Evolutionary conservation across 2,113 vertebrate genomes (phyloP).

Genomic region (Catharus bicknelli): DNA sequence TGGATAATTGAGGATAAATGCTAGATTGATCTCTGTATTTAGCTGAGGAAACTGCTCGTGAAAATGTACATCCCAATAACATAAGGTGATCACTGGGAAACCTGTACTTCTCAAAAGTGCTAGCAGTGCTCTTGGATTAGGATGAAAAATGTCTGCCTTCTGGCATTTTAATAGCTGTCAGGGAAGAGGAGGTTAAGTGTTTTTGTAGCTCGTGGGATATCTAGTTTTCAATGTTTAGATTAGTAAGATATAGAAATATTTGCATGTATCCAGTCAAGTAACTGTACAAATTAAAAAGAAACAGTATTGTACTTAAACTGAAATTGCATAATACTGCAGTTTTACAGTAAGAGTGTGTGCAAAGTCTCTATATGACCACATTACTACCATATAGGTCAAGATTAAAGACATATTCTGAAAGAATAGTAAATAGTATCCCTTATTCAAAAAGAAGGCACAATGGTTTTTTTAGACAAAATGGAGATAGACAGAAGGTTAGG

Average conservation of each 20-base stretch:
- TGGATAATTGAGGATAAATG: neutral
- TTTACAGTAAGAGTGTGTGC: neutral
- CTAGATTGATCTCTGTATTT: neutral
- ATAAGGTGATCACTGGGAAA: neutral
- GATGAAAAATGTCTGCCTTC: neutral
- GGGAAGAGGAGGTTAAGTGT: neutral
- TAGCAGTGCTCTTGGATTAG: neutral
- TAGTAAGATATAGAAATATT: neutral
- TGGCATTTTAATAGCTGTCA: neutral
- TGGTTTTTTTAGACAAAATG: neutral
- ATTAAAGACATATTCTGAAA: neutral
- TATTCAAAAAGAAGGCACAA: neutral
- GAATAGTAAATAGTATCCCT: neutral
- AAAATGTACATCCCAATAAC: neutral
- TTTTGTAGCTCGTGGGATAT: neutral
- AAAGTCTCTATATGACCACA: neutral
- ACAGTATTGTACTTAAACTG: neutral
- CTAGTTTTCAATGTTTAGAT: neutral
- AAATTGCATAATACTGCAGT: neutral
- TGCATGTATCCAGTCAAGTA: neutral
- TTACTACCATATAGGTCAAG: neutral
- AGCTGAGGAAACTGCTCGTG: neutral
- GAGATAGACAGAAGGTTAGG: neutral
- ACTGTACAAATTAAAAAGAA: neutral
- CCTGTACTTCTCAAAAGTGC: neutral